phyloP scores from a whole-genome alignment of 2,113 vertebrate species.

The Hippolais icterina region DNA sequence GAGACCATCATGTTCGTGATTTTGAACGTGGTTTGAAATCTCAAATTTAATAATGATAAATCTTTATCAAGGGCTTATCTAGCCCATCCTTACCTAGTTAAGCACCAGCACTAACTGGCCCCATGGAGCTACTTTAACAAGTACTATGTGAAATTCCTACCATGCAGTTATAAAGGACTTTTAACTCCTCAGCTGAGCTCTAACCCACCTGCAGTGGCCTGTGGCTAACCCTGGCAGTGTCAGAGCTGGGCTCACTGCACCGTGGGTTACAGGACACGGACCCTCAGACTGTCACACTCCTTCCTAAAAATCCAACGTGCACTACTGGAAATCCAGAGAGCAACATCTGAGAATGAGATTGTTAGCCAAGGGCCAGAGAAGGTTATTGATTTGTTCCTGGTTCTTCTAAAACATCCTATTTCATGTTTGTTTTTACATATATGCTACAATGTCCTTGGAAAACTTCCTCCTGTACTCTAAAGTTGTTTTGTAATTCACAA shows the following conservation, averaged over 20 bases:
- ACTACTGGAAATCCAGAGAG: neutral
- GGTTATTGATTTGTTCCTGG: neutral
- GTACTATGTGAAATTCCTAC: neutral
- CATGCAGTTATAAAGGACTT: neutral
- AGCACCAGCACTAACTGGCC: neutral
- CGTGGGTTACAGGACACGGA: rapidly evolving
- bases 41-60: neutral
- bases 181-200: neutral
- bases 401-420: neutral
- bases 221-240: rapidly evolving
- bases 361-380: neutral
- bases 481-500: neutral
- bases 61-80: neutral
- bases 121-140: neutral
- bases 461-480: neutral
- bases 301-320: neutral
- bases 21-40: neutral
- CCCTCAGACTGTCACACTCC: neutral
- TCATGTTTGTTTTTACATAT: neutral
- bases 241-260: neutral
- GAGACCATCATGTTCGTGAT: neutral
- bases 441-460: neutral
- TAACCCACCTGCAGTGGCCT: neutral
- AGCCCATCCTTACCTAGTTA: neutral
- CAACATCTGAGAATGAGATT: neutral